These are phyloP conservation scores for Pecten maximus DNA, from an alignment of 2,888 invertebrate species.

Conservation along the genomic window DNA sequence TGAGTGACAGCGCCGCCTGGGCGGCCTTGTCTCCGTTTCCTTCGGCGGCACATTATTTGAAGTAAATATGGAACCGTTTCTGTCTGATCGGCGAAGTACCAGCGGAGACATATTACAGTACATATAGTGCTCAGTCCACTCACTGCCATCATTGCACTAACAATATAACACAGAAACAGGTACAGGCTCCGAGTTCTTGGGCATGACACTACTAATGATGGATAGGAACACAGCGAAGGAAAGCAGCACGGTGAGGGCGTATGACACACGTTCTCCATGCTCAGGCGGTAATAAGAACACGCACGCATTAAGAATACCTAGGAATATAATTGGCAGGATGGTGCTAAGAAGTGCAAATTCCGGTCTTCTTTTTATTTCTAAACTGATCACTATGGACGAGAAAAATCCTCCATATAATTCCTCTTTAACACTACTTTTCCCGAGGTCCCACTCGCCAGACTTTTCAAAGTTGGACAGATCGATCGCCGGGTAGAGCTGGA, in stretches of 20 bases:
- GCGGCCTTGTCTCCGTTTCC: background rate
- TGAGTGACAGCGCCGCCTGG: background rate
- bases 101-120: slow-evolving; percentile 40
- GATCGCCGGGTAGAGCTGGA: slow-evolving; percentile 27
- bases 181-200: slow-evolving; percentile 49
- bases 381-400: slow-evolving; percentile 38
- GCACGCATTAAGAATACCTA: slow-evolving; percentile 47
- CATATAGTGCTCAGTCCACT: slow-evolving; percentile 44
- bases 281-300: slow-evolving; percentile 47
- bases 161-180: slow-evolving; percentile 47
- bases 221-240: slow-evolving; percentile 52
- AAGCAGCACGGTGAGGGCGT: slow-evolving; percentile 48
- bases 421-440: background rate
- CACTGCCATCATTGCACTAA: slow-evolving; percentile 42
- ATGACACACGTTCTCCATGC: slow-evolving; percentile 49
- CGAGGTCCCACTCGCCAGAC: slow-evolving; percentile 44
- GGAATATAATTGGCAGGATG: slow-evolving; percentile 45
- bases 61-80: slow-evolving; percentile 38
- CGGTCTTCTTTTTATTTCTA: slow-evolving; percentile 45
- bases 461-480: slow-evolving; percentile 42
- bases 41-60: background rate
- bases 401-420: slow-evolving; percentile 37
- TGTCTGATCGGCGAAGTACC: slow-evolving; percentile 34
- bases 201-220: slow-evolving; percentile 48
- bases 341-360: slow-evolving; percentile 46